These are phyloP conservation scores for Gallirallus australis DNA, from an alignment of 2,797 vertebrate species.

Conservation along the genomic window DNA sequence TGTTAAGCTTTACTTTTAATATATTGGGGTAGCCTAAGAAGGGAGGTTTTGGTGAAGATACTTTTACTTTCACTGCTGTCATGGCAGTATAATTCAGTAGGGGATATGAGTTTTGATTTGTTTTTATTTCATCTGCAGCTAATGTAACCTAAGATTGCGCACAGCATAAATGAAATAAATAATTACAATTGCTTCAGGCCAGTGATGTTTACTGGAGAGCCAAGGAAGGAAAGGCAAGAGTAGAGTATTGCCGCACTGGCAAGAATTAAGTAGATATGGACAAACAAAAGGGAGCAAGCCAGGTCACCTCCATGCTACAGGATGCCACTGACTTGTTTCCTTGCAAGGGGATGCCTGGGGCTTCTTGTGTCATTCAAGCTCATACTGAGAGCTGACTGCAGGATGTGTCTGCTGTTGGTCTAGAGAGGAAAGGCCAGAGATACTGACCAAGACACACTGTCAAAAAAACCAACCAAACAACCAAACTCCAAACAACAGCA, in stretches of 20 bases:
- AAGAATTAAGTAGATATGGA: constrained; percentile 23
- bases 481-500: background rate
- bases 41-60: background rate
- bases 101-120: constrained; percentile 14
- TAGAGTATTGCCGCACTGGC: constrained; percentile 19
- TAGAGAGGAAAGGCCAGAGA: background rate
- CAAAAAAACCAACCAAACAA: background rate
- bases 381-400: background rate
- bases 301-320: background rate
- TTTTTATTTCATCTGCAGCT: constrained; percentile 44
- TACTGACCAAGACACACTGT: background rate
- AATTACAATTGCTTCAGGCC: constrained; percentile 47
- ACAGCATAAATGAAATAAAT: constrained; percentile 46
- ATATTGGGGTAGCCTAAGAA: background rate
- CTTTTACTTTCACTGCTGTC: constrained; percentile 59
- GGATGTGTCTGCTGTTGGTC: background rate
- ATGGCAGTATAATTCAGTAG: constrained; percentile 19
- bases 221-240: background rate
- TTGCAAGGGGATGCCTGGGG: constrained; percentile 2
- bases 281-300: background rate
- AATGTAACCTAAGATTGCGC: constrained; percentile 8
- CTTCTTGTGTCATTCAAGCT: background rate
- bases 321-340: constrained; percentile 12
- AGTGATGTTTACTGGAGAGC: constrained; percentile 42
- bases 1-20: constrained; percentile 9